phyloP scores from a whole-genome alignment of 1,140 invertebrate genomes.

The Macrobrachium rosenbergii region DNA sequence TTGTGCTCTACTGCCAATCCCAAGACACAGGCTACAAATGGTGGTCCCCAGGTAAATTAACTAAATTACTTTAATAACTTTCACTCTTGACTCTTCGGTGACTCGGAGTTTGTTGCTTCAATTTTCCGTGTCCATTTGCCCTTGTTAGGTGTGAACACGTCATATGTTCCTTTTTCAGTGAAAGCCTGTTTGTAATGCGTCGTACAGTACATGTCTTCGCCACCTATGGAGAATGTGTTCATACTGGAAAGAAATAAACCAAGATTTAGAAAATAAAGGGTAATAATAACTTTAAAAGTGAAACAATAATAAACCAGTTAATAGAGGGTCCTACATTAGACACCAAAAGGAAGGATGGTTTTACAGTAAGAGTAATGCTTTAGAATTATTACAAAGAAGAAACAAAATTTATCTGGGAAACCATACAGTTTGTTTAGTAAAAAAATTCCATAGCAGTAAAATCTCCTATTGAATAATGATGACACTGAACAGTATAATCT shows the following conservation, averaged over 20 bases:
- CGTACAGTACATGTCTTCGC: slow-evolving; percentile 56
- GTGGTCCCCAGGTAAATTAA: not conserved
- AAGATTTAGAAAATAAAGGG: not conserved
- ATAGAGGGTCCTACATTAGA: not conserved
- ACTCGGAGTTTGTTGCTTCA: slow-evolving; percentile 55
- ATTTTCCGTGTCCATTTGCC: slow-evolving; percentile 61
- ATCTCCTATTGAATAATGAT: too few relatives aligned
- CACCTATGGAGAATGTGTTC: slow-evolving; percentile 59
- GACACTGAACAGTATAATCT: too few relatives aligned
- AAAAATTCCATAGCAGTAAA: too few relatives aligned
- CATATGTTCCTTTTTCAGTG: slow-evolving; percentile 56
- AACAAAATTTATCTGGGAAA: too few relatives aligned
- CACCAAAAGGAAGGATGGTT: too few relatives aligned
- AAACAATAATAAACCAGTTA: not conserved
- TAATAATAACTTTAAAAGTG: slow-evolving; percentile 1
- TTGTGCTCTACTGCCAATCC: not conserved
- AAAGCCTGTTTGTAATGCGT: slow-evolving; percentile 58
- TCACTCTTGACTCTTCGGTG: slow-evolving; percentile 53
- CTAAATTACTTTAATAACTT: not conserved
- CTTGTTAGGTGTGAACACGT: slow-evolving; percentile 57
- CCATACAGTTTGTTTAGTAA: too few relatives aligned
- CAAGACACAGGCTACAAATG: not conserved
- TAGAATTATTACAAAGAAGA: too few relatives aligned
- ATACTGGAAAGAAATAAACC: slow-evolving; percentile 38
- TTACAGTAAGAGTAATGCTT: too few relatives aligned